Conservation (phyloP, 2,113 vertebrate genomes). For the Equus quagga region DNA sequence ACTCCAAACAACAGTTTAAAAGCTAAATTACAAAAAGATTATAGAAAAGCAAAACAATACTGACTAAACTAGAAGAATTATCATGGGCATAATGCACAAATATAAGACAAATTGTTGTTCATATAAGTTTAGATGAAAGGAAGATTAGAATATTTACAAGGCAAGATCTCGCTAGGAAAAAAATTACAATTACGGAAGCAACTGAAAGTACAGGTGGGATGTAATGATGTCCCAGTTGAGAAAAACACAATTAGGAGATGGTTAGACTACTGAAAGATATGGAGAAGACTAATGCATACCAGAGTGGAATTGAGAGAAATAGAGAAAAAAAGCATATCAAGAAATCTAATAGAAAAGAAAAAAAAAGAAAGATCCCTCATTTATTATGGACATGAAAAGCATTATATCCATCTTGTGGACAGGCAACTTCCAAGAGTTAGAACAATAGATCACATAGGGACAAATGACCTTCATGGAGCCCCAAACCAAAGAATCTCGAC, state of each 20-base stretch:
- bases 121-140: not conserved
- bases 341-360: not conserved
- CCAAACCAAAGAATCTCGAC: not conserved
- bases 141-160: not conserved
- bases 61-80: not conserved
- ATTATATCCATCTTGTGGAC: not conserved
- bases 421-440: not conserved
- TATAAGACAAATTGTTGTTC: not conserved
- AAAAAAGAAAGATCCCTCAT: not conserved
- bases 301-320: not conserved
- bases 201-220: not conserved
- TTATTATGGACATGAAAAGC: not conserved
- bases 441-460: not conserved
- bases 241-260: not conserved
- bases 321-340: not conserved
- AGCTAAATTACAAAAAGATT: not conserved
- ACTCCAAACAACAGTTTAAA: not conserved
- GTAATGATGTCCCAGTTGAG: not conserved
- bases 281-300: not conserved
- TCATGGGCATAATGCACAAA: not conserved
- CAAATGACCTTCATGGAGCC: not conserved
- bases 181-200: not conserved
- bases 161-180: not conserved
- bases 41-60: not conserved
- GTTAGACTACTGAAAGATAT: not conserved